Conservation (phyloP, 2,797 vertebrate genomes). For the Pitangus sulphuratus region DNA sequence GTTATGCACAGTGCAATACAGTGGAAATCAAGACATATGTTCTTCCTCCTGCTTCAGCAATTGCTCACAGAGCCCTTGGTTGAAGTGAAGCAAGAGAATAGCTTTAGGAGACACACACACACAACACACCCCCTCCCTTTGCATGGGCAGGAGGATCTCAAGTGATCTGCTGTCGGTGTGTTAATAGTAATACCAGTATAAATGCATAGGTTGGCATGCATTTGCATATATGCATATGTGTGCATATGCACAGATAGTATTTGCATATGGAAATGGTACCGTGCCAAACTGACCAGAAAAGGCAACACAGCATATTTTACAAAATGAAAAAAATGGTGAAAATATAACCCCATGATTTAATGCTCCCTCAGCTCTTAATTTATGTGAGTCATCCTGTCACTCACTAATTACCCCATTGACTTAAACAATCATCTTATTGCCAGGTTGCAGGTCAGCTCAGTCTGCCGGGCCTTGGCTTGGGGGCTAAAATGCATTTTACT, state of each 20-base stretch:
- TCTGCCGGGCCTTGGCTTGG: not conserved
- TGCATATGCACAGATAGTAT: not conserved
- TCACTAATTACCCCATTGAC: not conserved
- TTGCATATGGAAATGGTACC: not conserved
- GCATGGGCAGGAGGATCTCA: not conserved
- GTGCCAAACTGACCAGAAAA: not conserved
- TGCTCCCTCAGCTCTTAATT: not conserved
- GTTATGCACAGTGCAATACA: not conserved
- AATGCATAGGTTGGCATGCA: not conserved
- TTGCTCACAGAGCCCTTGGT: conserved; percentile 8
- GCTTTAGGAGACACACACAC: not conserved
- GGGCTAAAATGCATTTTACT: not conserved
- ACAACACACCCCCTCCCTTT: not conserved
- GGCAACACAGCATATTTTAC: not conserved
- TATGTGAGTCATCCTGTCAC: not conserved
- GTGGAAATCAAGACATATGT: conserved; percentile 35
- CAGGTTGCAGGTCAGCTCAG: not conserved
- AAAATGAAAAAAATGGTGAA: not conserved
- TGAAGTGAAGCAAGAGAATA: not conserved
- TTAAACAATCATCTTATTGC: not conserved
- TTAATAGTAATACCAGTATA: not conserved
- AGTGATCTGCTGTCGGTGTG: not conserved
- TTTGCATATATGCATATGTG: not conserved
- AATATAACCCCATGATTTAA: not conserved
- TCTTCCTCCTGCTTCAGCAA: not conserved